phyloP scores from a whole-genome alignment of 2,888 invertebrate genomes.

The Salpingus planirostris region DNA sequence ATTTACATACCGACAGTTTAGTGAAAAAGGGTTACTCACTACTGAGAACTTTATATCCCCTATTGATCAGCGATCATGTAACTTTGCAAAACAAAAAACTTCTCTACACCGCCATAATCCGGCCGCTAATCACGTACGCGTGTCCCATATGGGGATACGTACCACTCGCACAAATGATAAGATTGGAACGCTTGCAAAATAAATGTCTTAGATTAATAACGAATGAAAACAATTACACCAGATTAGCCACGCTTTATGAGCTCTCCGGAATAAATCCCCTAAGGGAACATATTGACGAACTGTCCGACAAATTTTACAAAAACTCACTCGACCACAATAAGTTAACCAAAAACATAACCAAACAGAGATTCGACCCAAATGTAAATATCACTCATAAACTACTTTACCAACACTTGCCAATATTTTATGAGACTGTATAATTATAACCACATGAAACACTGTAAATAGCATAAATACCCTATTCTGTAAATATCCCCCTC shows the following conservation, averaged over 20 bases:
- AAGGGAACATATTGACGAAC: conserved; percentile 7
- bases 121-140: no score
- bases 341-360: neutral
- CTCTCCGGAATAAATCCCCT: conserved; percentile 3
- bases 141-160: no score
- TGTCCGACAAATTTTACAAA: conserved; percentile 1
- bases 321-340: neutral
- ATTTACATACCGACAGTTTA: neutral
- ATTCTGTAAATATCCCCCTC: no score
- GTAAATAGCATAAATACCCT: no score
- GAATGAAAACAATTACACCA: conserved; percentile 9
- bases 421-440: no score
- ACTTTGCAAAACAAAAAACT: neutral
- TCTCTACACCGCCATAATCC: no score
- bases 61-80: neutral
- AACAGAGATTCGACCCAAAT: no score
- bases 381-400: no score
- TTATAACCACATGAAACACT: no score
- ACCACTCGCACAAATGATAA: neutral
- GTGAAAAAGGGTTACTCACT: neutral
- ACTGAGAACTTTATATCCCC: no score
- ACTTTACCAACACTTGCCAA: no score
- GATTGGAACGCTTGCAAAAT: conserved; percentile 5
- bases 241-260: conserved; percentile 12
- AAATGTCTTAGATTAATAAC: conserved; percentile 13